These are phyloP conservation scores for Cydia fagiglandana DNA, from an alignment of 1,140 invertebrate genomes.

Conservation along the genomic window DNA sequence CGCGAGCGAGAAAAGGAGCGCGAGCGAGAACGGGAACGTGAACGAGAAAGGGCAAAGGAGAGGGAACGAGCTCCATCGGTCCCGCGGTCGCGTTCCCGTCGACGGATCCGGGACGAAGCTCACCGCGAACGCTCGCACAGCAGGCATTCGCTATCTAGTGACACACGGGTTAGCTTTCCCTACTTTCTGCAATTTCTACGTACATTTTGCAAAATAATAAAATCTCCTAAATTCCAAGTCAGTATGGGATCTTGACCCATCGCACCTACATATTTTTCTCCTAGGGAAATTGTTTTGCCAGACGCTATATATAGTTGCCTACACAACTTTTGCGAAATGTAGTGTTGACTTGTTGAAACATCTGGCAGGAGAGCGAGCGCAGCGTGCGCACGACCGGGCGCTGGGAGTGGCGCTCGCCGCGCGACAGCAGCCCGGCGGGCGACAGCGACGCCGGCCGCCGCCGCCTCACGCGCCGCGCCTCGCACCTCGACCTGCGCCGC, in stretches of 20 bases:
- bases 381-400: conserved; percentile 60
- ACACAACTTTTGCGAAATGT: not conserved
- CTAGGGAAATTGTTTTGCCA: too few relatives aligned
- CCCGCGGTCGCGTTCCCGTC: conserved; percentile 54
- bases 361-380: conserved; percentile 66
- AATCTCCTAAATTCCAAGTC: too few relatives aligned
- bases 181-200: not conserved
- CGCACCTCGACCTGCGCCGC: conserved; percentile 59
- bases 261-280: too few relatives aligned
- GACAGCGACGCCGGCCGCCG: conserved; percentile 53
- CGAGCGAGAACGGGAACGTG: not conserved
- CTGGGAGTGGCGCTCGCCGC: conserved; percentile 52
- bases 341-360: not conserved
- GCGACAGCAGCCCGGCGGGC: conserved; percentile 62
- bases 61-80: conserved; percentile 45
- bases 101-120: conserved; percentile 56
- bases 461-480: conserved; percentile 59
- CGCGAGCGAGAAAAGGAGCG: conserved; percentile 45
- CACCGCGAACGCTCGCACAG: conserved; percentile 80
- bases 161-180: conserved; percentile 79
- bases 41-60: conserved; percentile 43
- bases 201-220: too few relatives aligned
- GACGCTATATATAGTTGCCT: too few relatives aligned
- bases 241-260: too few relatives aligned
- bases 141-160: conserved; percentile 82